Evolutionary conservation across 2,113 vertebrate species (phyloP), one percentile per base, ranked within the genome.

Genomic region (Tyrannus savana): DNA sequence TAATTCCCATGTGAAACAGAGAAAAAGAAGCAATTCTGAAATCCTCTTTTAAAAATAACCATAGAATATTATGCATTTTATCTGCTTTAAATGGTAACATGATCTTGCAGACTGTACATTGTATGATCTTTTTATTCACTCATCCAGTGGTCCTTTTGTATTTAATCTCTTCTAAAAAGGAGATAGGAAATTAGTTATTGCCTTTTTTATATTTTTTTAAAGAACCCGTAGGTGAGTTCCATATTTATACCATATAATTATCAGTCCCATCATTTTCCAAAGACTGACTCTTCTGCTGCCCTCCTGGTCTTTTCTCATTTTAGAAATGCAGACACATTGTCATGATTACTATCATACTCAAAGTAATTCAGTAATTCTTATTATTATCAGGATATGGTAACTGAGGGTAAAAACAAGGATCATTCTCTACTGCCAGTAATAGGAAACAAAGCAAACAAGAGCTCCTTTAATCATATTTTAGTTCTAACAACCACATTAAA

Each of bases 381-480:
- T 37, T 82, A 49, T 84, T 47, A 62, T 14, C 25, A 89, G 73
- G 81, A 78, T 89, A 75, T 50, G 22, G 21, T 39, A 94, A 94
- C 58, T 0, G 19, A 69, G 41, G 63, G 35, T 68, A 60, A 95
- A 95, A 95, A 56, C 19, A 88, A 84, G 46, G 74, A 58, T 75
- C 42, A 50, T 68, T 79, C 64, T 53, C 50, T 86, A 55, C 44
- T 58, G 50, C 33, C 14, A 39, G 47, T 60, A 74, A 77, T 80
- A 50, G 66, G 92, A 95, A 93, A 60, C 22, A 84, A 93, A 97
- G 19, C 56, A 86, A 94, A 90, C 47, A 78, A 37, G 74, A 93
- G 27, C 23, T 84, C 49, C 59, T 87, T 35, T 56, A 96, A 78
- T 52, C 10, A 37, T 85, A 88, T 82, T 96, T 97, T 97, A 95